phyloP scores from a whole-genome alignment of 2,113 vertebrate species.

The Urocynchramus pylzowi region DNA sequence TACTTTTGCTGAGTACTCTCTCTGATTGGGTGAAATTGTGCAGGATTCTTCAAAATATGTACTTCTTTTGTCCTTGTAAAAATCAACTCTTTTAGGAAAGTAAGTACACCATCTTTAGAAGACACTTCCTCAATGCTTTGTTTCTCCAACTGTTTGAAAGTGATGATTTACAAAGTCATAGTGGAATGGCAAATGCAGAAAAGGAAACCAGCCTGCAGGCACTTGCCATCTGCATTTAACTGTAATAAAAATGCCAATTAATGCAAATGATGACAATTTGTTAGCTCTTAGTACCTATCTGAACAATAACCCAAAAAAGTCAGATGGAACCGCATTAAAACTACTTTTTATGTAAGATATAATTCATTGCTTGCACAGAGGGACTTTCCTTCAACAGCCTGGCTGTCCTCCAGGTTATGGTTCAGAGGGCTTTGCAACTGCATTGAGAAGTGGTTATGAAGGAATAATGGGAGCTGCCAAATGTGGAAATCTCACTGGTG shows the following conservation, averaged over 20 bases:
- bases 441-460: conserved; percentile 1
- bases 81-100: background rate
- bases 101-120: background rate
- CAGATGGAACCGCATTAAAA: background rate
- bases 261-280: conserved; percentile 18
- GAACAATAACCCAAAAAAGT: conserved; percentile 10
- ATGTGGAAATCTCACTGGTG: conserved; percentile 11
- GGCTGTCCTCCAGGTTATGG: background rate
- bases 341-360: background rate
- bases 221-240: background rate
- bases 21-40: background rate
- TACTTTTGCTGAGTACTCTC: background rate
- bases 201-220: background rate
- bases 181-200: background rate
- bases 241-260: conserved; percentile 24
- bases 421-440: conserved; percentile 36
- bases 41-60: background rate
- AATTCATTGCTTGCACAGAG: background rate
- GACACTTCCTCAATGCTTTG: background rate
- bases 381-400: conserved; percentile 27
- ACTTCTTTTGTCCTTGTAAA: background rate
- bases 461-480: background rate
- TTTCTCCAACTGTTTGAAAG: background rate
- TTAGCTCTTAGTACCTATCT: conserved; percentile 7
- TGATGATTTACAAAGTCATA: background rate